Conservation (phyloP, 2,797 vertebrate genomes). For the Coracias cyanogaster region DNA sequence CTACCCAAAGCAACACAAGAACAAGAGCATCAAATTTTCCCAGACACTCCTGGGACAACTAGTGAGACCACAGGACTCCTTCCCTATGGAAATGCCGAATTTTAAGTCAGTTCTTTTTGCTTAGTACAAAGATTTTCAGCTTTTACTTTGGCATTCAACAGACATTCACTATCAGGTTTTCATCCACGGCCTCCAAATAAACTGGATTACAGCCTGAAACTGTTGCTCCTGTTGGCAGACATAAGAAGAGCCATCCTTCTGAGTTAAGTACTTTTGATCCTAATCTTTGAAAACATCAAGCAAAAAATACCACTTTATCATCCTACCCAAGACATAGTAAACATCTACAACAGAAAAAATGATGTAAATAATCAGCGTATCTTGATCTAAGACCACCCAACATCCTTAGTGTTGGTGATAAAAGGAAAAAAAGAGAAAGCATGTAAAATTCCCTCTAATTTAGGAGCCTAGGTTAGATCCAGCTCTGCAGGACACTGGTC, state of each 20-base stretch:
- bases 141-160: constrained; percentile 20
- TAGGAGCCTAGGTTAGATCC: neutral
- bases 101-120: neutral
- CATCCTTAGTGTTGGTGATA: neutral
- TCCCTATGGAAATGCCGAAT: neutral
- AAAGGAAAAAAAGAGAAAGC: neutral
- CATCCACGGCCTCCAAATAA: neutral
- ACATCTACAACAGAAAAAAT: neutral
- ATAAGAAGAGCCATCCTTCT: neutral
- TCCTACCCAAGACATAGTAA: neutral
- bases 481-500: neutral
- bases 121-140: neutral
- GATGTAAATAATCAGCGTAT: neutral
- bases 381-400: neutral
- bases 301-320: neutral
- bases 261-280: neutral
- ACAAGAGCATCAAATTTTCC: neutral
- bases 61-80: neutral
- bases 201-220: constrained; percentile 23
- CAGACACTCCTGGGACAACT: neutral
- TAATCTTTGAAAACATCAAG: neutral
- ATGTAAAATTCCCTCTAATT: neutral
- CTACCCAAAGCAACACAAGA: neutral
- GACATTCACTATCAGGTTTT: neutral
- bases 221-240: neutral